Base-by-base conservation (phyloP, 1,140 invertebrate genomes). In the Triops longicaudatus region DNA sequence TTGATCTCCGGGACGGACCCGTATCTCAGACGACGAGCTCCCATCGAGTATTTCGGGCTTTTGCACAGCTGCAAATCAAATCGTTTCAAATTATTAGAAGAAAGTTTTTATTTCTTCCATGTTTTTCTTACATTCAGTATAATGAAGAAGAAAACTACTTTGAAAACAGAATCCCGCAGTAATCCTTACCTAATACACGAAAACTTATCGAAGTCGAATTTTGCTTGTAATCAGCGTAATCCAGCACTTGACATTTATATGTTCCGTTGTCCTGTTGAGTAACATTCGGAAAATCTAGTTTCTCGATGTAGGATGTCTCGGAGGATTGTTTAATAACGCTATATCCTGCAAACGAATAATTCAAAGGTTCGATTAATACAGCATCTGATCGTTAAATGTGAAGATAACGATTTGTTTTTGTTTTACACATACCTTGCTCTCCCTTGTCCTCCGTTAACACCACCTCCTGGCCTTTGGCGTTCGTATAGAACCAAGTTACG, bases 21-120 rank as follows among this genome's bases (percentile, higher is more conserved):
- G 72, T 11, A 74, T 76, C 17, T 72, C 77, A 78, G 73, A 14
- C 22, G 37, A 76, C 26, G 41, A 44, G 26, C 63, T 77, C 11
- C 26, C 12, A 41, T 44, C 41, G 31, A 26, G 14, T 4, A 44
- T 74, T 1, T 10, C 6, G 0, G 72, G 71, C 11, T 27, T 3
- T 73, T 27, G 72, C 17, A 43, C 37, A 73, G 72, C 71, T 77
- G 43, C 5, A 75, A 28, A 22, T 43, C 14, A 28, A 26, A 72
- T n/a, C 22, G 12, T 12, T 73, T 22, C 6, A 37, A 72, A n/a
- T 41, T 73, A n/a, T n/a, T n/a, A n/a, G n/a, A n/a, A n/a, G n/a
- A n/a, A n/a, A n/a, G n/a, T n/a, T n/a, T n/a, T n/a, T n/a, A n/a
- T n/a, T n/a, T n/a, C n/a, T n/a, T n/a, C n/a, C n/a, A n/a, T n/a